phyloP scores from a whole-genome alignment of 1,140 invertebrate species.

The Chironomus striatipennis region DNA sequence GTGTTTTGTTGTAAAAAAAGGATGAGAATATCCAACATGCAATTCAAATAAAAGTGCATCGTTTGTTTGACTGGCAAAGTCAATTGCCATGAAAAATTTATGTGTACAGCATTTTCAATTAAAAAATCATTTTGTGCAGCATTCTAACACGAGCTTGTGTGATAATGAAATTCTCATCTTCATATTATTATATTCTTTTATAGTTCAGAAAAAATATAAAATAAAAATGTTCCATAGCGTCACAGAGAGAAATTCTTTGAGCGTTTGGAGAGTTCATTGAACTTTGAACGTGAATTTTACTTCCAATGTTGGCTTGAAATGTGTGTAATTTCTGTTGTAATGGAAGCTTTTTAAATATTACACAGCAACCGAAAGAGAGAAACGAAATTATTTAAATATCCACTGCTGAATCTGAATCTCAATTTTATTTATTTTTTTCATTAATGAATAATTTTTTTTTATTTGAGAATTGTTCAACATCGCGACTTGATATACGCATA shows the following conservation, averaged over 20 bases:
- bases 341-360: too few relatives aligned
- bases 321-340: not conserved
- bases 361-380: too few relatives aligned
- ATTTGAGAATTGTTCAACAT: not conserved
- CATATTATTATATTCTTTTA: not conserved
- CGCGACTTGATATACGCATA: not conserved
- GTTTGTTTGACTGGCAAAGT: too few relatives aligned
- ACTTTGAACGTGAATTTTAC: conserved; percentile 22
- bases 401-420: too few relatives aligned
- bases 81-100: too few relatives aligned
- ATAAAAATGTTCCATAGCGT: not conserved
- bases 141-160: not conserved
- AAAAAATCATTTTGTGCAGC: not conserved
- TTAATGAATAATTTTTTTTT: not conserved
- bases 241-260: conserved; percentile 10
- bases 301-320: not conserved
- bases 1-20: too few relatives aligned
- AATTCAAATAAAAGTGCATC: too few relatives aligned
- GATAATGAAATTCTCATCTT: not conserved
- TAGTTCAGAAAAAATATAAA: not conserved
- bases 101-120: not conserved
- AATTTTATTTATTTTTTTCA: too few relatives aligned
- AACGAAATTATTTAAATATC: too few relatives aligned
- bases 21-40: too few relatives aligned
- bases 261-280: conserved; percentile 14